Percentiles rank a stretch among this genome's conserved stretches.
Evolutionary conservation across 2,888 invertebrate species (phyloP).

Genomic region (Epistrophe eligans): DNA sequence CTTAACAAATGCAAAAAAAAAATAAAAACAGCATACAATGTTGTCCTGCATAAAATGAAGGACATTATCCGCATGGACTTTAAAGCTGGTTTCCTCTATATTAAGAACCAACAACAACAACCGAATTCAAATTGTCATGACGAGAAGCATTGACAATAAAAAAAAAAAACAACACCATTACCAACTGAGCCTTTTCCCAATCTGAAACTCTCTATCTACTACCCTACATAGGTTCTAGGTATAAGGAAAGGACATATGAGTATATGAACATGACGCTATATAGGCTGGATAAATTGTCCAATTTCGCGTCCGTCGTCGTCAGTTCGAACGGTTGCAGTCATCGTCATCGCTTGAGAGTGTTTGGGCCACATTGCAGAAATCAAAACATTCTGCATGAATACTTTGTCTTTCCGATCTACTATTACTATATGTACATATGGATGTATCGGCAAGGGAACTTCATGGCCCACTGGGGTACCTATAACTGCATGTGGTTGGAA

Average conservation of each 20-base stretch:
- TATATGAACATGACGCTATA: constrained; percentile 34
- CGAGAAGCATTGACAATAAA: constrained; percentile 29
- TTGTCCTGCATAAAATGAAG: constrained; percentile 53
- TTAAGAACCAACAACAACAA: neutral
- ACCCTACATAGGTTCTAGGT: no score
- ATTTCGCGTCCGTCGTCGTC: constrained; percentile 27
- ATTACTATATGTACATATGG: neutral
- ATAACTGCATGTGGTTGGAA: constrained; percentile 10
- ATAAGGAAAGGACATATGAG: no score
- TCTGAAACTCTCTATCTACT: constrained; percentile 37
- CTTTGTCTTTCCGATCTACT: constrained; percentile 22
- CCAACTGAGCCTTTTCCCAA: constrained; percentile 34
- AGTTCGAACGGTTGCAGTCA: constrained; percentile 31
- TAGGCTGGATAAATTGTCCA: constrained; percentile 35
- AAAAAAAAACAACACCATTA: constrained; percentile 12
- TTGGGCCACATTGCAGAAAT: constrained; percentile 65
- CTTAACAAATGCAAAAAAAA: neutral
- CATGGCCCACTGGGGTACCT: constrained; percentile 17
- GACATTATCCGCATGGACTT: constrained; percentile 55
- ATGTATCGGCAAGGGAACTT: neutral
- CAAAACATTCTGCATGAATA: constrained; percentile 60
- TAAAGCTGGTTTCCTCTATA: constrained; percentile 33
- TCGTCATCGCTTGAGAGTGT: constrained; percentile 35
- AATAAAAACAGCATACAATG: neutral
- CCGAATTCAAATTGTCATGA: constrained; percentile 22